phyloP scores from a whole-genome alignment of 1,140 invertebrate species.

The Leptinotarsa texana region DNA sequence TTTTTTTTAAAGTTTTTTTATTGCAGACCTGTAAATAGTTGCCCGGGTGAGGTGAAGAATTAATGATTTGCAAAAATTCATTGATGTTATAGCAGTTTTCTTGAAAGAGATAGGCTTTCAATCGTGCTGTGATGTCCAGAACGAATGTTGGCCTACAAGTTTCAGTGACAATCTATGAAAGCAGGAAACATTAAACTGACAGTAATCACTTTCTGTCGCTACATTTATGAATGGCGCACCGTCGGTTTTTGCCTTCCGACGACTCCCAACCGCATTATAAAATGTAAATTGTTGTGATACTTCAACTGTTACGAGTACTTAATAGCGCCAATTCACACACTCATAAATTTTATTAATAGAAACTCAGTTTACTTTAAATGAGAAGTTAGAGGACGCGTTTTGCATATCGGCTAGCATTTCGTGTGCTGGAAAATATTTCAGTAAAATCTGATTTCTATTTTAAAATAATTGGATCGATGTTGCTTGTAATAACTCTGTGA shows the following conservation, averaged over 20 bases:
- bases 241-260: not conserved
- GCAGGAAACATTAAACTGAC: no score
- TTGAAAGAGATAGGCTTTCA: no score
- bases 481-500: constrained; percentile 14
- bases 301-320: constrained; percentile 13
- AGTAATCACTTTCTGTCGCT: no score
- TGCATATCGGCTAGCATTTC: constrained; percentile 11
- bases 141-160: no score
- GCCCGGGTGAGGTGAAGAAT: no score
- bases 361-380: constrained; percentile 19
- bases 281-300: constrained; percentile 20
- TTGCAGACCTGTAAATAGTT: no score
- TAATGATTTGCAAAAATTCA: no score
- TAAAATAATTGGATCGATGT: constrained; percentile 21
- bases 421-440: constrained; percentile 14
- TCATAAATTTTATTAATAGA: constrained; percentile 22
- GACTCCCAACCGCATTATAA: constrained; percentile 14
- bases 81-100: no score
- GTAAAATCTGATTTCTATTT: constrained; percentile 20
- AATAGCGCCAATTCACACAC: constrained; percentile 12
- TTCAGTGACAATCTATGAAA: no score
- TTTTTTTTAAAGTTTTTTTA: no score
- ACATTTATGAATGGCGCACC: no score
- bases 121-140: no score
- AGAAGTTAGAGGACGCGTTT: constrained; percentile 9